A percentile compares a stretch with the other conserved stretches of the same genome.
Evolutionary conservation across 2,888 invertebrate genomes (phyloP).

Genomic region (Magallana nippona): DNA sequence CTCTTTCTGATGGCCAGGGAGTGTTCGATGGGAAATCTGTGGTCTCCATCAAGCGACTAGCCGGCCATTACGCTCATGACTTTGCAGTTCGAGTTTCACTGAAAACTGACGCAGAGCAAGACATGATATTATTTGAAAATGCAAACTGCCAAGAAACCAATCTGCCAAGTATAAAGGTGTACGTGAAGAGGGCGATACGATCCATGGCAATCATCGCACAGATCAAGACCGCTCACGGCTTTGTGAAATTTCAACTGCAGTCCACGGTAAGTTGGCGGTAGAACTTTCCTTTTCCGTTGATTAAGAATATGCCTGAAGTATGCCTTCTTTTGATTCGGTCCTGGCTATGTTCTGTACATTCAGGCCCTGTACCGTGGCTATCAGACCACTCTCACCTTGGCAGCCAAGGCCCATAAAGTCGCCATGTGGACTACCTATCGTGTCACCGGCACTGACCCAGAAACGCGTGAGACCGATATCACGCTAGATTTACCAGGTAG

Average conservation of each 20-base stretch:
- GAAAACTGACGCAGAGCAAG: background rate
- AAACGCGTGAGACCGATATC: conserved; percentile 1
- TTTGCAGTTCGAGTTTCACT: conserved; percentile 19
- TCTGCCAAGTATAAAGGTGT: conserved; percentile 5
- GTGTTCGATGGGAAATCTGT: background rate
- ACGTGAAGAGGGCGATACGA: background rate
- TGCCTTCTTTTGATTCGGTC: too few relatives aligned
- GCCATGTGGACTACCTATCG: conserved; percentile 5
- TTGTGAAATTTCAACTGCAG: background rate
- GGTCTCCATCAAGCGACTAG: background rate
- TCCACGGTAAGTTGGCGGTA: background rate
- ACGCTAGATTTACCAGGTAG: background rate
- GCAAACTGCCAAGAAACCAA: conserved; percentile 6
- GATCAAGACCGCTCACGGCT: conserved; percentile 3
- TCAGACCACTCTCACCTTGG: background rate
- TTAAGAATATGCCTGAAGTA: too few relatives aligned
- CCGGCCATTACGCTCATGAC: conserved; percentile 15
- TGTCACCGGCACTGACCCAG: background rate
- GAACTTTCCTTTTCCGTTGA: too few relatives aligned
- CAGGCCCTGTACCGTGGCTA: background rate
- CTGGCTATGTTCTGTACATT: background rate
- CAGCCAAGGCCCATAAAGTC: background rate
- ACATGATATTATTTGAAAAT: conserved; percentile 24
- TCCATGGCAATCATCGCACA: background rate
- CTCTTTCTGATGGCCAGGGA: background rate